phyloP scores from a whole-genome alignment of 2,113 vertebrate genomes.

The Oriolus oriolus region DNA sequence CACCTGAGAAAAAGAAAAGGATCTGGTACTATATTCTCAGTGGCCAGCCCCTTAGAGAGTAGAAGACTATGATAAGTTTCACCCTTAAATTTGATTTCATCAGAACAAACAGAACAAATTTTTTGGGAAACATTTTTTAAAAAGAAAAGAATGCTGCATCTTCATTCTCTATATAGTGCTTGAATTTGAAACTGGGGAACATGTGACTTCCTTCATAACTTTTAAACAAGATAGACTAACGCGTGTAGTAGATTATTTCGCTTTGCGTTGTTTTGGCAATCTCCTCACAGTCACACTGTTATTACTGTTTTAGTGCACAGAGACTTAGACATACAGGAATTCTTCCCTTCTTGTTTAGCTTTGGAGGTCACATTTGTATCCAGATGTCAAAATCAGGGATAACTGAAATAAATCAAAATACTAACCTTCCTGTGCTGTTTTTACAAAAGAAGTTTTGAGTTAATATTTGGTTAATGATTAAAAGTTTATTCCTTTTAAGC shows the following conservation, averaged over 20 bases:
- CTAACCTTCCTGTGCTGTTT: not conserved
- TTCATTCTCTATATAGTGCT: not conserved
- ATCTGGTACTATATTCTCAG: not conserved
- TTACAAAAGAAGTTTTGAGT: not conserved
- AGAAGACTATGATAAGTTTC: not conserved
- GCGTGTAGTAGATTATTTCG: not conserved
- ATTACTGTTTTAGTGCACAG: not conserved
- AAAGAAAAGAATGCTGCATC: not conserved
- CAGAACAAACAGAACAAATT: not conserved
- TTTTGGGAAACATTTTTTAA: rapidly evolving
- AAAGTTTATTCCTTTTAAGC: not conserved
- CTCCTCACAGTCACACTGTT: not conserved
- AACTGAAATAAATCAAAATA: not conserved
- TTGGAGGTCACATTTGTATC: not conserved
- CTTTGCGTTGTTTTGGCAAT: not conserved
- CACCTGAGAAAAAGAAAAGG: not conserved
- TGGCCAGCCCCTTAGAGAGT: not conserved
- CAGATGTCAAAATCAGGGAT: not conserved
- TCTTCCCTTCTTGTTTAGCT: not conserved
- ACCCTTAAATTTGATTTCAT: not conserved
- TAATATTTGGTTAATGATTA: not conserved
- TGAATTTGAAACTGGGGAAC: not conserved
- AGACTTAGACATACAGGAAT: not conserved
- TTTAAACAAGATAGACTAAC: not conserved
- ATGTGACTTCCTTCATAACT: not conserved